Base-by-base conservation (phyloP, 2,797 vertebrate species). In the Fistularia commersonii region DNA sequence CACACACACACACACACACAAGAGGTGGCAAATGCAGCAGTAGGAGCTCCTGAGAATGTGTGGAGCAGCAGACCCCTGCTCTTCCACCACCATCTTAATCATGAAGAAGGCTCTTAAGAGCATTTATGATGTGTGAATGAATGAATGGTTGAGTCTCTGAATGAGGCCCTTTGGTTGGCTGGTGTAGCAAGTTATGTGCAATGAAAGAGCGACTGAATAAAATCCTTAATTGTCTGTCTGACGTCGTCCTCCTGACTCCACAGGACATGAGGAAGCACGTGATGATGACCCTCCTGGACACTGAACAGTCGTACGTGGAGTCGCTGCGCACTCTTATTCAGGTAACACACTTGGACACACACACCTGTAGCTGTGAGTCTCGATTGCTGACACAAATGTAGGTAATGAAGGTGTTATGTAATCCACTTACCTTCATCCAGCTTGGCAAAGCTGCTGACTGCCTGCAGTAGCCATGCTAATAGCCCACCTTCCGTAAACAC, bases 231-330 rank as follows among this genome's bases (percentile, higher is more conserved):
- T 33, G 32, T 3, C 23, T 45, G 9, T 45, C 31, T 12, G 31
- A 11, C 31, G 12, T 36, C 14, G 33, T 48, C 13, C 6, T 37
- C 54, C 36, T 48, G 56, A 34, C 54, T 73, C 48, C 45, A 12
- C 80, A 99, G 97, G 97, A 99, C 80, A 99, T 99, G 96, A 91
- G 97, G 83, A 98, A 91, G 83, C 96, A 99, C 84, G 97, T 99
- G 72, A 95, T 96, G 85, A 96, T 97, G 96, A 99, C 96, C 15
- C 91, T 99, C 41, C 81, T 96, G 86, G 97, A 99, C 81, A 98
- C 95, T 0, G 97, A 99, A 71, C 94, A 97, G 79, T 99, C 97
- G 0, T 99, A 99, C 1, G 97, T 99, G 85, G 97, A 98, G 77
- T 97, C 97, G 0, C 89, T 99, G 33, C 95, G 94, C 57, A 95